Percentiles rank a stretch among this genome's conserved stretches.
Evolutionary conservation across 2,888 invertebrate genomes (phyloP).

Genomic region (Meiosimyza platycephala): DNA sequence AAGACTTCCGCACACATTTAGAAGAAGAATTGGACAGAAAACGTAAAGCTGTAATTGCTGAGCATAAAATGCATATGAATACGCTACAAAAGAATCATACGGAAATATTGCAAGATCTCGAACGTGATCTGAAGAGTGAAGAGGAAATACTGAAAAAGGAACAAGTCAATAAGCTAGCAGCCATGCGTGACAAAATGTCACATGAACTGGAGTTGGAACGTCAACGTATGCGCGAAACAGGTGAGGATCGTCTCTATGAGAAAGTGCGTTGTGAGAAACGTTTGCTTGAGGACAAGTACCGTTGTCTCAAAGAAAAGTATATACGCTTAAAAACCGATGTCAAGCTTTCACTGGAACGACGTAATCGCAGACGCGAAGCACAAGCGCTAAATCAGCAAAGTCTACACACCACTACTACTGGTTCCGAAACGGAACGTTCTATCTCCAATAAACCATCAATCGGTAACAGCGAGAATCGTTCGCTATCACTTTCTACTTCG

Average conservation of each 20-base stretch:
- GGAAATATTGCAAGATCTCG: slow-evolving; percentile 64
- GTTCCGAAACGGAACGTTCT: slow-evolving; percentile 84
- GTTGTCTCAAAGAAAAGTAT: slow-evolving; percentile 84
- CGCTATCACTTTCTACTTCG: slow-evolving; percentile 56
- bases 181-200: slow-evolving; percentile 73
- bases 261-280: slow-evolving; percentile 78
- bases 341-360: slow-evolving; percentile 79
- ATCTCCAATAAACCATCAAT: slow-evolving; percentile 76
- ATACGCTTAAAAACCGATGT: slow-evolving; percentile 83
- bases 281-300: slow-evolving; percentile 82
- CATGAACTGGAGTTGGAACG: slow-evolving; percentile 71
- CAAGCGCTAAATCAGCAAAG: slow-evolving; percentile 60
- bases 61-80: slow-evolving; percentile 67
- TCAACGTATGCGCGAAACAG: slow-evolving; percentile 63
- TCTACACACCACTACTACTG: slow-evolving; percentile 74
- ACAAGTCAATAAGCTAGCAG: slow-evolving; percentile 75
- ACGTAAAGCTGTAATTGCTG: slow-evolving; percentile 70
- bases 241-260: slow-evolving; percentile 71
- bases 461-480: slow-evolving; percentile 66
- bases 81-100: slow-evolving; percentile 63
- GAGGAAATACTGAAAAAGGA: slow-evolving; percentile 77
- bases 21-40: slow-evolving; percentile 68
- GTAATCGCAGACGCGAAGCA: slow-evolving; percentile 76
- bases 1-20: slow-evolving; percentile 60
- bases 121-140: slow-evolving; percentile 68